These are phyloP conservation scores for Myiopsitta monachus DNA, from an alignment of 2,113 vertebrate genomes.

Conservation along the genomic window DNA sequence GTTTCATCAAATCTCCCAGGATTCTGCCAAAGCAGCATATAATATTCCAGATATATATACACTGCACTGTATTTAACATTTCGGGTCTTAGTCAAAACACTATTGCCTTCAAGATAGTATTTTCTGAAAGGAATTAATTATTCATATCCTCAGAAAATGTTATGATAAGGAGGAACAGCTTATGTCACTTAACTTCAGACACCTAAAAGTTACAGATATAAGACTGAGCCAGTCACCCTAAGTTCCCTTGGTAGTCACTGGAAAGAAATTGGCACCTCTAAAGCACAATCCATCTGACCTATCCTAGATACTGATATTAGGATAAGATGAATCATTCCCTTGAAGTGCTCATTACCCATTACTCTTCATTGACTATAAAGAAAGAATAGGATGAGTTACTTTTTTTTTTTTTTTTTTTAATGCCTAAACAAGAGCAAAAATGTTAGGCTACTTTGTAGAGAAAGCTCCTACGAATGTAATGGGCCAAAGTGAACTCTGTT, in stretches of 20 bases:
- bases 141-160: slow-evolving; percentile 23
- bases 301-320: neutral
- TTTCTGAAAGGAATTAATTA: slow-evolving; percentile 39
- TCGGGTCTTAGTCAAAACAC: neutral
- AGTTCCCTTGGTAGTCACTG: neutral
- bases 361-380: neutral
- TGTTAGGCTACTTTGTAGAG: neutral
- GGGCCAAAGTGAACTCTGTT: neutral
- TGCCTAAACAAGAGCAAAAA: neutral
- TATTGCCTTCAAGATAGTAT: slow-evolving; percentile 17
- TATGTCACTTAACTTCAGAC: slow-evolving; percentile 10
- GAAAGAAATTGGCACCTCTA: slow-evolving; percentile 2
- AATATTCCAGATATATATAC: neutral
- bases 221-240: neutral
- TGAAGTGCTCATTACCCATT: slow-evolving; percentile 2
- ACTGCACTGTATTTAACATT: slow-evolving; percentile 5
- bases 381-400: neutral
- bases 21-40: neutral
- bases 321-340: slow-evolving; percentile 5
- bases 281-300: slow-evolving; percentile 14
- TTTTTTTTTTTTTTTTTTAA: neutral
- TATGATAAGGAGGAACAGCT: slow-evolving; percentile 16
- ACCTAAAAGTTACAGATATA: neutral
- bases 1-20: neutral
- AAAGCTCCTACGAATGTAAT: neutral